Evolutionary conservation across 1,140 invertebrate genomes (phyloP), one percentile per base, ranked within the genome.

Genomic region (Hylyphantes graminicola): DNA sequence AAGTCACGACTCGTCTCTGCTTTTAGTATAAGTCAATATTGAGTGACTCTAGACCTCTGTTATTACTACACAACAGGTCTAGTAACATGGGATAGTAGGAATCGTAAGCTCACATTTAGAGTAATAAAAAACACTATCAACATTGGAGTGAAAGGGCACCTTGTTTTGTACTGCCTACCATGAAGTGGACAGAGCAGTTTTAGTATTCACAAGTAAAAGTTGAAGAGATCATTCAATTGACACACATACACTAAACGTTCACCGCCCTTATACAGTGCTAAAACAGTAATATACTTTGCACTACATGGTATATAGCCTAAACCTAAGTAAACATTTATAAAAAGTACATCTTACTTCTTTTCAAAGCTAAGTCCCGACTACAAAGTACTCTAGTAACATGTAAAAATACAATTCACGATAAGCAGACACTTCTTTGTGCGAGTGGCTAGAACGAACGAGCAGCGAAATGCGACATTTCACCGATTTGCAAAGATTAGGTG

Each of bases 111-210:
- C 82, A 84, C 81, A 57, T 84, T 70, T 77, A 84, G 73, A 84
- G 35, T 35, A 35, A 77, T 76, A 70, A 68, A 17, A 65, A 84
- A 77, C 77, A 84, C 82, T 67, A 84, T 74, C 76, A 84, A 84
- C 72, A 77, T 74, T 84, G 59, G 74, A 84, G 82, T 76, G 73
- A 84, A 84, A 84, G 82, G 82, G 82, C 82, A 84, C 82, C 82
- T 84, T 84, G 72, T 84, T 84, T 84, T 84, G 82, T 84, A 84
- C 82, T 84, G 77, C 77, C 82, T 84, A 84, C 74, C 77, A 84
- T 84, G 74, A 84, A 84, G 77, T 84, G 82, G 82, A 84, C 82
- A 84, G 72, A 84, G 73, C 77, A 84, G 74, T 84, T 63, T 84
- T 84, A 84, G 82, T 76, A 84, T 84, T 84, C 73, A 82, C 80